A percentile compares a stretch with the other conserved stretches of the same genome.
Conservation (phyloP, 2,888 invertebrate species). For the Anthophora plumipes region DNA sequence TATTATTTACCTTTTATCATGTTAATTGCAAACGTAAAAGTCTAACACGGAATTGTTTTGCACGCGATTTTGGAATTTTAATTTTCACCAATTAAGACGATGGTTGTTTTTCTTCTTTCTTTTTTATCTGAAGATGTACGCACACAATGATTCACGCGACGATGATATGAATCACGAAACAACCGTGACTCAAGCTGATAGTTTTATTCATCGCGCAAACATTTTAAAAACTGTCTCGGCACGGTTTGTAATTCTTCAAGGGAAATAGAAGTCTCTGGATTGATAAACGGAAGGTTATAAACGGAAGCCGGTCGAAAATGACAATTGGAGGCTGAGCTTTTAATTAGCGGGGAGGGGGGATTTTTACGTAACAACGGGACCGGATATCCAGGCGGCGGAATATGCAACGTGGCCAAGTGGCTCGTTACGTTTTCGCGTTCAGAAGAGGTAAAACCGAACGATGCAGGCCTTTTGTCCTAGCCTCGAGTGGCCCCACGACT, state of each 20-base stretch:
- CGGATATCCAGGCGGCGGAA: constrained; percentile 54
- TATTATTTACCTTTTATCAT: no score
- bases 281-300: constrained; percentile 26
- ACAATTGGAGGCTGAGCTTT: constrained; percentile 50
- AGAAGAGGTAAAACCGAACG: constrained; percentile 65
- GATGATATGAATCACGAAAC: no score
- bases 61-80: no score
- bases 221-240: not conserved
- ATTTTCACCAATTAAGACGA: no score
- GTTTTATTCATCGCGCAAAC: not conserved
- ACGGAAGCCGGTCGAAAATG: constrained; percentile 27
- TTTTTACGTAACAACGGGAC: constrained; percentile 56
- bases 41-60: no score
- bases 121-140: no score
- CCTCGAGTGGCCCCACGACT: constrained; percentile 33
- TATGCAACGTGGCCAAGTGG: constrained; percentile 75
- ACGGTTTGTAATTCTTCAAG: not conserved
- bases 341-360: constrained; percentile 61
- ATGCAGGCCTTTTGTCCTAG: constrained; percentile 38
- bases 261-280: not conserved
- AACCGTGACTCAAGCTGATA: not conserved
- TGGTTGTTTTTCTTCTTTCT: no score
- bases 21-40: no score
- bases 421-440: constrained; percentile 71
- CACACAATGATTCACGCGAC: no score